Percentiles rank a stretch among this genome's conserved stretches.
Evolutionary conservation across 2,888 invertebrate genomes (phyloP).

Genomic region (Drosophila eohydei): DNA sequence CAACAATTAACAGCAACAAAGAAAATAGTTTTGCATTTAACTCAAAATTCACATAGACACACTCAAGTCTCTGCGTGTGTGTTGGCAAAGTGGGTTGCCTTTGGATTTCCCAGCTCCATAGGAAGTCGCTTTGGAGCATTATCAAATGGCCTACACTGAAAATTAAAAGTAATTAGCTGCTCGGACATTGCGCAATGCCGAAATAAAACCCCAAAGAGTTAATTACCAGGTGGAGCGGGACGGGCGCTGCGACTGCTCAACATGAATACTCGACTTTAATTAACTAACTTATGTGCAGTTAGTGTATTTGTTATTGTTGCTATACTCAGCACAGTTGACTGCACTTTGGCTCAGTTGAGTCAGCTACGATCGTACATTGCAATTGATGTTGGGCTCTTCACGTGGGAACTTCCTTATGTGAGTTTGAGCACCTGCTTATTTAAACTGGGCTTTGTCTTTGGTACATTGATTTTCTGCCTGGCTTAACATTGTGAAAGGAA

Average conservation of each 20-base stretch:
- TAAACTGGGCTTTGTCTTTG: slow-evolving; percentile 10
- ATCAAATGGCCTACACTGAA: slow-evolving; percentile 68
- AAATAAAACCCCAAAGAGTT: slow-evolving; percentile 40
- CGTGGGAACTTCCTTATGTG: slow-evolving; percentile 56
- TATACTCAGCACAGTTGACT: slow-evolving; percentile 54
- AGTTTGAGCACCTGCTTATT: slow-evolving; percentile 6
- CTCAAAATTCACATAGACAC: slow-evolving; percentile 21
- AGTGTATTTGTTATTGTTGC: slow-evolving; percentile 4
- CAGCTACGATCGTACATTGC: slow-evolving; percentile 11
- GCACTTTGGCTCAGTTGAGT: slow-evolving; percentile 42
- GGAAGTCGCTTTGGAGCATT: slow-evolving; percentile 59
- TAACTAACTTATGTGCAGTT: slow-evolving; percentile 28
- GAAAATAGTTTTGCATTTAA: slow-evolving; percentile 43
- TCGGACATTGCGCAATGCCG: slow-evolving; percentile 53
- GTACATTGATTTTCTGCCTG: slow-evolving; percentile 57
- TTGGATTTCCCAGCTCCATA: slow-evolving; percentile 56
- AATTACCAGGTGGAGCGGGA: slow-evolving; percentile 36
- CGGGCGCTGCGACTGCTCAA: slow-evolving; percentile 18
- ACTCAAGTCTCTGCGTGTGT: slow-evolving; percentile 7
- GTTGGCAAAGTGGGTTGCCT: slow-evolving; percentile 57
- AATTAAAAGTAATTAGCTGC: slow-evolving; percentile 70
- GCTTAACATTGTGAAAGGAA: slow-evolving; percentile 38
- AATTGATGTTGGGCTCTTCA: slow-evolving; percentile 13
- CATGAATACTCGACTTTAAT: slow-evolving; percentile 48
- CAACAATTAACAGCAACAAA: slow-evolving; percentile 22